These are phyloP conservation scores for Orchesella flavescens DNA, from an alignment of 2,888 invertebrate species.

Conservation along the genomic window DNA sequence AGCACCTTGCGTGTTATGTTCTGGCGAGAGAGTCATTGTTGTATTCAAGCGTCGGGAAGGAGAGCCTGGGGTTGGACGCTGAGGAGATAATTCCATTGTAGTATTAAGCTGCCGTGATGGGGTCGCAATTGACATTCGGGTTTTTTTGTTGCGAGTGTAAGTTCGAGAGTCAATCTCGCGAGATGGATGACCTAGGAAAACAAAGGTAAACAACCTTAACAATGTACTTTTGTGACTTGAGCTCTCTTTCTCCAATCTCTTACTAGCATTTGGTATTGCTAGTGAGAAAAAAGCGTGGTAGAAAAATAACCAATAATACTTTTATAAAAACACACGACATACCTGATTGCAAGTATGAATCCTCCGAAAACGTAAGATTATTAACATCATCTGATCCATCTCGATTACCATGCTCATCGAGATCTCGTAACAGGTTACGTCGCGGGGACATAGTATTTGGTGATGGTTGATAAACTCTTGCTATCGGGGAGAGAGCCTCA, in stretches of 20 bases:
- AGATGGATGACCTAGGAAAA: slow-evolving; percentile 36
- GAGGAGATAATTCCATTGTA: neutral
- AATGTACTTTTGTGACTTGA: too few species aligned
- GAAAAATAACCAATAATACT: neutral
- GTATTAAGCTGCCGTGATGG: slow-evolving; percentile 22
- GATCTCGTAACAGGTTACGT: too few species aligned
- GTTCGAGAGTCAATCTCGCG: slow-evolving; percentile 66
- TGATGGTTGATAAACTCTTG: too few species aligned
- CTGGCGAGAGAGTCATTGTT: slow-evolving; percentile 23
- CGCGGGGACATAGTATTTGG: too few species aligned
- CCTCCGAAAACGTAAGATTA: neutral
- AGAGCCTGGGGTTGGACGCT: neutral
- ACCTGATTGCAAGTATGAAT: neutral
- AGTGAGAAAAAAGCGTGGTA: too few species aligned
- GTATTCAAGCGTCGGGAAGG: slow-evolving; percentile 17
- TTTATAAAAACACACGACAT: neutral
- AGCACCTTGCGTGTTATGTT: neutral
- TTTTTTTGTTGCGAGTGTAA: slow-evolving; percentile 68
- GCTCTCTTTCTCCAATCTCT: too few species aligned
- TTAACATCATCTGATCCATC: too few species aligned
- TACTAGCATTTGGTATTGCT: too few species aligned
- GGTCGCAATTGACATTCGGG: slow-evolving; percentile 55
- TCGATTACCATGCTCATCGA: too few species aligned
- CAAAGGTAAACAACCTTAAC: too few species aligned
- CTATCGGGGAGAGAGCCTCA: too few species aligned